Conservation (phyloP, 2,888 invertebrate species). For the Agrotis clavis region DNA sequence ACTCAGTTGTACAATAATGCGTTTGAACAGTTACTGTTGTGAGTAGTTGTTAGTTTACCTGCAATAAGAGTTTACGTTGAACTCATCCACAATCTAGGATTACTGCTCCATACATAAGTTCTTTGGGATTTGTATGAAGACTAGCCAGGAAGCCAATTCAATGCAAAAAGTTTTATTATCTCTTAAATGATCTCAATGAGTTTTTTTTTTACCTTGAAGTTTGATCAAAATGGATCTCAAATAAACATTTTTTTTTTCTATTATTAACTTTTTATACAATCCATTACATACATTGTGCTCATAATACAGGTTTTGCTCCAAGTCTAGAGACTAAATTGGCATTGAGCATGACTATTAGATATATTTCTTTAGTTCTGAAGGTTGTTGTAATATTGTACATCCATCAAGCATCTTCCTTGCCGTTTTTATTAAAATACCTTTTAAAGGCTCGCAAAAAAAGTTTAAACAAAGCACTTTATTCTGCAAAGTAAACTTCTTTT, state of each 20-base stretch:
- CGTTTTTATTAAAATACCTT: slow-evolving; percentile 31
- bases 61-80: background rate
- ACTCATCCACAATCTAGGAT: background rate
- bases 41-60: background rate
- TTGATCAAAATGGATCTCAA: slow-evolving; percentile 5
- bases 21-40: background rate
- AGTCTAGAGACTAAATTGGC: slow-evolving; percentile 21
- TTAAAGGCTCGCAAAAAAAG: slow-evolving; percentile 36
- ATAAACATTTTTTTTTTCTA: background rate
- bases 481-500: slow-evolving; percentile 18
- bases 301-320: slow-evolving; percentile 29
- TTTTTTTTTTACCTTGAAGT: background rate
- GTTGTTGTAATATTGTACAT: slow-evolving; percentile 31
- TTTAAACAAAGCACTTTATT: slow-evolving; percentile 13
- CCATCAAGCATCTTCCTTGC: slow-evolving; percentile 38
- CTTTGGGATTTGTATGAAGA: background rate
- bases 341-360: slow-evolving; percentile 45
- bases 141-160: background rate
- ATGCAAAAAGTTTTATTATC: background rate
- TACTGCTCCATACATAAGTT: too few relatives aligned
- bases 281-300: slow-evolving; percentile 27
- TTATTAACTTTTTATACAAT: slow-evolving; percentile 12
- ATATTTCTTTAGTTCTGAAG: slow-evolving; percentile 43
- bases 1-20: slow-evolving; percentile 9
- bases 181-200: background rate